Percentiles rank a stretch among this genome's conserved stretches.
Conservation (phyloP, 2,888 invertebrate species). For the Eudasyphora cyanicolor region DNA sequence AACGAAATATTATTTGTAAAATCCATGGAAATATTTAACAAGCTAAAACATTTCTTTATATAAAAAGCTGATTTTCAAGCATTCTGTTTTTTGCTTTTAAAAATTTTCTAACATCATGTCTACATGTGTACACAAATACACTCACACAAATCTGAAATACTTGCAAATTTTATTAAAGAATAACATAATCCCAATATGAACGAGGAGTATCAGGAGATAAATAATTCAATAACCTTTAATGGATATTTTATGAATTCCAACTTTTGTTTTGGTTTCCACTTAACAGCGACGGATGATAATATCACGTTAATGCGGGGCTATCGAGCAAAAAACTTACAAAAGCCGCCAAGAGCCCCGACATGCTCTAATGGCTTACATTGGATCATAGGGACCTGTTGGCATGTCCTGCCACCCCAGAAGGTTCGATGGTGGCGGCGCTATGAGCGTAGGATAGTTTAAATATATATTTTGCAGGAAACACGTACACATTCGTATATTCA, state of each 20-base stretch:
- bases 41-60: too few relatives aligned
- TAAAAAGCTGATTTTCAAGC: too few relatives aligned
- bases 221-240: slow-evolving; percentile 3
- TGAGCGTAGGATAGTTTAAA: neutral
- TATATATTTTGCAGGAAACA: neutral
- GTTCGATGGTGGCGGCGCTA: neutral
- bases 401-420: too few relatives aligned
- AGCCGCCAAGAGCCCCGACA: neutral
- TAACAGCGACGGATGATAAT: neutral
- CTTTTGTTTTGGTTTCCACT: neutral
- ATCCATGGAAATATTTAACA: too few relatives aligned
- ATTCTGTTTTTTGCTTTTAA: too few relatives aligned
- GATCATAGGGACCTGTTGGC: slow-evolving; percentile 10
- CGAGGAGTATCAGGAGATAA: neutral
- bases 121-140: neutral
- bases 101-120: too few relatives aligned
- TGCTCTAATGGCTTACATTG: neutral
- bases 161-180: too few relatives aligned
- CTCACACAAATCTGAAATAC: too few relatives aligned
- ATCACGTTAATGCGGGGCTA: neutral
- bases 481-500: neutral
- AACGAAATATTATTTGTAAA: too few relatives aligned
- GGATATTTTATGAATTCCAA: slow-evolving; percentile 11
- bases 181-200: too few relatives aligned
- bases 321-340: neutral